A percentile compares a stretch with the other conserved stretches of the same genome.
Conservation (phyloP, 30 jellyfish, hydroid and myxozoan species). For the Rhopilema esculentum region DNA sequence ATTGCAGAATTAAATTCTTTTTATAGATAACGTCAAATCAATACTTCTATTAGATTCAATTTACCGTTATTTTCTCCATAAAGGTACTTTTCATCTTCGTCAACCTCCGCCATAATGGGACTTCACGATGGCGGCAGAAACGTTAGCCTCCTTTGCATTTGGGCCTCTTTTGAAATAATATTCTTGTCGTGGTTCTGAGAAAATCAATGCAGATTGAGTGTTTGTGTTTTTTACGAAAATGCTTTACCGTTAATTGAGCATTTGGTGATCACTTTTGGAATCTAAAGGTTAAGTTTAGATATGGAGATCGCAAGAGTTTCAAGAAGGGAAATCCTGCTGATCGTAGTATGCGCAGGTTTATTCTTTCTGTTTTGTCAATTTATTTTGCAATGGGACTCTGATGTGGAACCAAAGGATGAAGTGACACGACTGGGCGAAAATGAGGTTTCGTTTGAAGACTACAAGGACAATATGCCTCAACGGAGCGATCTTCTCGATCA, state of each 20-base stretch:
- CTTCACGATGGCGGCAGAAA: constrained; percentile 39
- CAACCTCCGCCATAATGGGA: constrained; percentile 53
- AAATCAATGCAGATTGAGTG: background rate
- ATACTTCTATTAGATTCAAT: background rate
- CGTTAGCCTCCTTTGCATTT: background rate
- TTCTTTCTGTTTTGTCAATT: background rate
- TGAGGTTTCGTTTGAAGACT: background rate
- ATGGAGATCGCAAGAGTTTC: background rate
- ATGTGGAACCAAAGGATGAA: background rate
- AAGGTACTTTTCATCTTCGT: constrained; percentile 70
- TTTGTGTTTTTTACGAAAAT: background rate
- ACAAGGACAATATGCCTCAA: too few relatives aligned
- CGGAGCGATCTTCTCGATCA: too few relatives aligned
- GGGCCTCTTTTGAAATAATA: background rate
- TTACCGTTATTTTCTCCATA: constrained; percentile 51
- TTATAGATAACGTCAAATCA: too few relatives aligned
- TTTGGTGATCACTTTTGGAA: too few relatives aligned
- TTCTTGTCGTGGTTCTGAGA: background rate
- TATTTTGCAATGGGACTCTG: background rate
- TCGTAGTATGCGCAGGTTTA: background rate
- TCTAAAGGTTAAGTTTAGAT: background rate
- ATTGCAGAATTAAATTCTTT: too few relatives aligned
- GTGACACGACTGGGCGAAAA: background rate
- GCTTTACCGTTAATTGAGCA: too few relatives aligned
- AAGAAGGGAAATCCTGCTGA: background rate